phyloP scores from a whole-genome alignment of 1,140 invertebrate genomes.

The Polyergus mexicanus region DNA sequence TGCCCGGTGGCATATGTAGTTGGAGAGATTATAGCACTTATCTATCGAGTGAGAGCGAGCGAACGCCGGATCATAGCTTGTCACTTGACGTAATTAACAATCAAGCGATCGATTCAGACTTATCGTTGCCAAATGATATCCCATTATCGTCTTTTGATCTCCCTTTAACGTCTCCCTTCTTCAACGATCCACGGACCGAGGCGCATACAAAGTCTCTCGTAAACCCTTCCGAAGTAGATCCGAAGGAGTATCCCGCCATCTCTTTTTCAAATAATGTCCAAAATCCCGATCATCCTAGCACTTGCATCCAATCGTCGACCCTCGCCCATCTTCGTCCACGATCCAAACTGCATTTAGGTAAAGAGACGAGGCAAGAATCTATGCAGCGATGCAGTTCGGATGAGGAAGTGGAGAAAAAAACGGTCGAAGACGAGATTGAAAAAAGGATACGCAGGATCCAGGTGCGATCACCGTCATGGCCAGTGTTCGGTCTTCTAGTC shows the following conservation, averaged over 20 bases:
- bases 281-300: constrained; percentile 32
- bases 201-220: constrained; percentile 15
- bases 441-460: constrained; percentile 80
- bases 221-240: constrained; percentile 12
- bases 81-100: constrained; percentile 73
- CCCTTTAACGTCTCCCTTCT: not conserved
- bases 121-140: constrained; percentile 8
- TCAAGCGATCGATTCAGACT: constrained; percentile 74
- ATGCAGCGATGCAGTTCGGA: constrained; percentile 74
- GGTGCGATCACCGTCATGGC: constrained; percentile 81
- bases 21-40: constrained; percentile 95
- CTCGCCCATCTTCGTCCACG: constrained; percentile 41
- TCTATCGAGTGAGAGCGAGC: constrained; percentile 87
- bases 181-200: constrained; percentile 5
- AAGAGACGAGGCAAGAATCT: constrained; percentile 73
- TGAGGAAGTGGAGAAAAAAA: constrained; percentile 78
- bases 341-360: constrained; percentile 82
- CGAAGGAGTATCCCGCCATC: not conserved
- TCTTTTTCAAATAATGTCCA: constrained; percentile 22
- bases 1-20: constrained; percentile 92
- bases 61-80: constrained; percentile 66
- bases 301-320: constrained; percentile 36
- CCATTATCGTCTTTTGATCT: not conserved
- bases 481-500: constrained; percentile 74
- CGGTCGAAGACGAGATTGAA: constrained; percentile 74